These are phyloP conservation scores for Zootoca vivipara DNA, from an alignment of 2,113 vertebrate species.

Conservation along the genomic window DNA sequence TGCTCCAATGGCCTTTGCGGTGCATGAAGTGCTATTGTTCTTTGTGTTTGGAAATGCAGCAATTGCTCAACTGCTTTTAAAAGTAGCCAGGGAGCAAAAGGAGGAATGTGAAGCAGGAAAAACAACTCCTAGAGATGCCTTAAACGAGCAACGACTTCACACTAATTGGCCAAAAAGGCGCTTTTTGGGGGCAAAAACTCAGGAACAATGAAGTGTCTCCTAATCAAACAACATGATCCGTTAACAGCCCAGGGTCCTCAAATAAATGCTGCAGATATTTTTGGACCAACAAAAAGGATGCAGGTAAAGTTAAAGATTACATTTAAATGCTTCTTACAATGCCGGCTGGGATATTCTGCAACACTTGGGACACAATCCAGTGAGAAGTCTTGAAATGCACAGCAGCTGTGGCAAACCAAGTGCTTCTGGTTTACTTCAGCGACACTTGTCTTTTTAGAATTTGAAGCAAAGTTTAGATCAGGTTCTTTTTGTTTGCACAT, in stretches of 20 bases:
- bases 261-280: neutral
- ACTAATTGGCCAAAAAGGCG: neutral
- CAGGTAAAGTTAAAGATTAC: no score
- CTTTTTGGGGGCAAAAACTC: no score
- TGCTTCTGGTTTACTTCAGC: no score
- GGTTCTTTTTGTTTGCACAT: no score
- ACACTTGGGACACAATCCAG: no score
- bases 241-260: neutral
- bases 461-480: no score
- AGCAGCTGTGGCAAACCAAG: no score
- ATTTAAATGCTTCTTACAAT: no score
- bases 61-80: slow-evolving; percentile 52
- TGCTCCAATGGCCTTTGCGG: slow-evolving; percentile 44
- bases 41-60: slow-evolving; percentile 64
- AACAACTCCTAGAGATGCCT: slow-evolving; percentile 22
- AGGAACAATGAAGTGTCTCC: neutral
- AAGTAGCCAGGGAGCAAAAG: slow-evolving; percentile 50
- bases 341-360: no score
- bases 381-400: no score
- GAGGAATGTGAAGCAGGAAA: slow-evolving; percentile 35
- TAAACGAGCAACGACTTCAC: slow-evolving; percentile 15
- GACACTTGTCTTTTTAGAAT: no score
- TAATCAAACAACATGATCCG: neutral
- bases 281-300: no score
- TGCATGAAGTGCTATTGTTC: slow-evolving; percentile 50